Evolutionary conservation across 2,797 vertebrate species (phyloP).

Genomic region (Platyrinchus mystaceus): DNA sequence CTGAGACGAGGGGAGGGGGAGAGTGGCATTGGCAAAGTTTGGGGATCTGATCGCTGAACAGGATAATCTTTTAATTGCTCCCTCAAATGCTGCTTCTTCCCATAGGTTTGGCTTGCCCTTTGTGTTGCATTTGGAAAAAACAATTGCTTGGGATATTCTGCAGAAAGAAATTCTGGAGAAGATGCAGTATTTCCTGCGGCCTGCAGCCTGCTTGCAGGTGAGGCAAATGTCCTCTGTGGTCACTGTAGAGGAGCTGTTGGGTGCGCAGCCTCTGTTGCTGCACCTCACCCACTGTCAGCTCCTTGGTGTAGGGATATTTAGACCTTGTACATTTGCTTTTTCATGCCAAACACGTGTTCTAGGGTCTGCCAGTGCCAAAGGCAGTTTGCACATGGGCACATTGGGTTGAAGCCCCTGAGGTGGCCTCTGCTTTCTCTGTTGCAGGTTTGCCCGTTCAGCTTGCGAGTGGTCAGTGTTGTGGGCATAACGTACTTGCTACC

Average conservation of each 20-base stretch:
- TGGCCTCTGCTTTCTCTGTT: neutral
- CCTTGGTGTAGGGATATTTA: neutral
- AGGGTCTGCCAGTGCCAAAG: neutral
- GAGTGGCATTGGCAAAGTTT: neutral
- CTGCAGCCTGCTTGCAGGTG: conserved; percentile 94
- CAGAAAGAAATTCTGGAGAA: conserved; percentile 98
- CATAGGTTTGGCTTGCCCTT: conserved; percentile 94
- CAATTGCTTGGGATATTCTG: conserved; percentile 92
- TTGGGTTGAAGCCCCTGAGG: neutral
- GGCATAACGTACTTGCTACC: conserved; percentile 97
- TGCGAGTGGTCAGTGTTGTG: conserved; percentile 95
- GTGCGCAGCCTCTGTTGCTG: neutral
- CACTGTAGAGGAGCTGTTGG: neutral
- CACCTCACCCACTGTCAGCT: neutral
- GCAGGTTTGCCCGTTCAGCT: conserved; percentile 95
- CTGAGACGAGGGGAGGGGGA: neutral
- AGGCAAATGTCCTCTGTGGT: neutral
- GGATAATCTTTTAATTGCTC: neutral
- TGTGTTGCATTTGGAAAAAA: conserved; percentile 93
- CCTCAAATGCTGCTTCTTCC: neutral
- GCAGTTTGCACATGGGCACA: neutral
- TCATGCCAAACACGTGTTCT: fast-evolving
- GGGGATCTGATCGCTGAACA: fast-evolving
- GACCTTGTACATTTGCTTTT: neutral
- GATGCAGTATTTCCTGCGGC: conserved; percentile 94